phyloP scores from a whole-genome alignment of 2,113 vertebrate genomes.

The Triplophysa dalaica region DNA sequence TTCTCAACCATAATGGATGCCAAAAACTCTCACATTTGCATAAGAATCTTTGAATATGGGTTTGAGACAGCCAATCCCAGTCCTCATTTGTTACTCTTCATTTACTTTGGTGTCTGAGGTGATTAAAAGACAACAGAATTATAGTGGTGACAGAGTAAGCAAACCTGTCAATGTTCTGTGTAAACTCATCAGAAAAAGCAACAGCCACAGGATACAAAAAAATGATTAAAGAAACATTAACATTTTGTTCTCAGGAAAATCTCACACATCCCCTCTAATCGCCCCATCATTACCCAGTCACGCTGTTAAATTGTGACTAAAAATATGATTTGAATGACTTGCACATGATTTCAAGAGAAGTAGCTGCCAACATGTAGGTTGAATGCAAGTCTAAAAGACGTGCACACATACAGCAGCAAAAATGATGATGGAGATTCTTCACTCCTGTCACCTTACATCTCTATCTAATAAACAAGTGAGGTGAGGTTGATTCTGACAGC shows the following conservation, averaged over 20 bases:
- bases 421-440: background rate
- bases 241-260: background rate
- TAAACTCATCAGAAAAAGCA: background rate
- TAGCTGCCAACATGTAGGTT: background rate
- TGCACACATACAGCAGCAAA: background rate
- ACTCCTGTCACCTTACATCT: background rate
- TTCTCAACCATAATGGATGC: no score
- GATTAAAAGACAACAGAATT: background rate
- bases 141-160: background rate
- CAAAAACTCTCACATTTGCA: no score
- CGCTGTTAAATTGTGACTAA: slow-evolving; percentile 10
- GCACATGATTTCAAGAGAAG: background rate
- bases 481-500: background rate
- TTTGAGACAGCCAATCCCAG: background rate
- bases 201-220: background rate
- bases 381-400: slow-evolving; percentile 7
- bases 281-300: background rate
- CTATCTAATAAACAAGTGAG: background rate
- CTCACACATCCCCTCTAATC: background rate
- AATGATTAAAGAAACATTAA: background rate
- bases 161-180: background rate
- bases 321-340: background rate
- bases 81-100: background rate
- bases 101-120: slow-evolving; percentile 11
- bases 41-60: background rate